Conservation (phyloP, 2,888 invertebrate genomes). For the Drosophila mimica region DNA sequence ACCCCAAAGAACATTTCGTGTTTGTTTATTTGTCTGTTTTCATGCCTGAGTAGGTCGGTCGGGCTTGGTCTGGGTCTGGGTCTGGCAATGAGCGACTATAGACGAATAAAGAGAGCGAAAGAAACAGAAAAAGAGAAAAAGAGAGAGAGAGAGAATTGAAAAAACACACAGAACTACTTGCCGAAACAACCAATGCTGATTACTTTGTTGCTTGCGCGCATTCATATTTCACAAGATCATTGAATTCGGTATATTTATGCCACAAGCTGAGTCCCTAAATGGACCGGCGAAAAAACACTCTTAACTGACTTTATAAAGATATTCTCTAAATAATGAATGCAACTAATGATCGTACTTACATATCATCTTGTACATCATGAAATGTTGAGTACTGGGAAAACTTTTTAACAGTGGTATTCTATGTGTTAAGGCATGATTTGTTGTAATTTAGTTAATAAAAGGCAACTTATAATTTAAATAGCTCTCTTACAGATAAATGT, state of each 20-base stretch:
- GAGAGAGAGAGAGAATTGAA: not conserved
- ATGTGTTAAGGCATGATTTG: too few species aligned
- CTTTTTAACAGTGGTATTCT: not conserved
- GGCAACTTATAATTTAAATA: not conserved
- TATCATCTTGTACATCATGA: not conserved
- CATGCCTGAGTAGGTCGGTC: slow-evolving; percentile 68
- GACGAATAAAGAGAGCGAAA: not conserved
- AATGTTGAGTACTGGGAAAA: not conserved
- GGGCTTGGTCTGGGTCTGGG: slow-evolving; percentile 11
- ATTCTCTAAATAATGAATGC: slow-evolving; percentile 13
- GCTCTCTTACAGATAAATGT: not conserved
- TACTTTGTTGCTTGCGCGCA: slow-evolving; percentile 28
- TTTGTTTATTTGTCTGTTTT: slow-evolving; percentile 59
- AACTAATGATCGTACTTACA: slow-evolving; percentile 17
- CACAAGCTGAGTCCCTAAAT: slow-evolving; percentile 19
- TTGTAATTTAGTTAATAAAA: not conserved
- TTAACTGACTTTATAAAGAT: slow-evolving; percentile 20
- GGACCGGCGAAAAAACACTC: slow-evolving; percentile 16
- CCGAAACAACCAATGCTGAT: slow-evolving; percentile 29
- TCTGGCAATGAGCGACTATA: not conserved
- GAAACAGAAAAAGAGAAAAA: not conserved
- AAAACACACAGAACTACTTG: slow-evolving; percentile 22
- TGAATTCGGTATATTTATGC: slow-evolving; percentile 21
- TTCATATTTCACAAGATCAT: slow-evolving; percentile 52
- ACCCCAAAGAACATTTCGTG: slow-evolving; percentile 32